Base-by-base conservation (phyloP, 2,888 invertebrate species). In the Agrochola macilenta region DNA sequence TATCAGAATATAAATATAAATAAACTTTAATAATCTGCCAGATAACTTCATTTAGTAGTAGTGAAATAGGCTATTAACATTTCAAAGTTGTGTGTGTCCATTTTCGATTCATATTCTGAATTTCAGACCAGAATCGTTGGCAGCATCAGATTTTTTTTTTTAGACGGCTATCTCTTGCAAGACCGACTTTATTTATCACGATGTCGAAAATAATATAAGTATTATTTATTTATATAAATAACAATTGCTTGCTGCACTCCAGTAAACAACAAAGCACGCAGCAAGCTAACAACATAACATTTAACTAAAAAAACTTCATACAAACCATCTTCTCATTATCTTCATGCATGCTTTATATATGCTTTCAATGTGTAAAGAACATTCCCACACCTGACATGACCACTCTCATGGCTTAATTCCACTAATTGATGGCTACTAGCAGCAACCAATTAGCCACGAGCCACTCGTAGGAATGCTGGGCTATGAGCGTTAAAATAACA, bases 391-490 rank as follows among this genome's bases (percentile, higher is more conserved):
- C 11, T 20, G 9, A 60, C 17, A 54, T 35, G 17, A 64, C 20
- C 14, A 5, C 9, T n/a, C 20, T 64, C 9, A 23, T 39, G 20
- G n/a, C n/a, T 49, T 43, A 58, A 57, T 43, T 60, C 26, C 12
- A 4, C 43, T 54, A 79, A 58, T 76, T 60, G 39, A 76, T 75
- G 46, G 11, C 65, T 14, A 46, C 23, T 58, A 30, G 1, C 39
- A 57, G 3, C 17, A 79, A 30, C 30, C 60, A 79, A 83, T 83
- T 78, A 78, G 43, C n/a, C 23, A 52, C 77, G 7, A 52, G 35
- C 5, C 57, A 54, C 26, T 46, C 35, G n/a, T 58, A 68, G 61
- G n/a, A 79, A 52, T 68, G 8, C 57, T 30, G 14, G 39, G 11
- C 26, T 39, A 39, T 69, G 65, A 74, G 58, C 39, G 58, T 58